A percentile compares a stretch with the other conserved stretches of the same genome.
These are phyloP conservation scores for Bellardia pandia DNA, from an alignment of 2,888 invertebrate species.

Conservation along the genomic window DNA sequence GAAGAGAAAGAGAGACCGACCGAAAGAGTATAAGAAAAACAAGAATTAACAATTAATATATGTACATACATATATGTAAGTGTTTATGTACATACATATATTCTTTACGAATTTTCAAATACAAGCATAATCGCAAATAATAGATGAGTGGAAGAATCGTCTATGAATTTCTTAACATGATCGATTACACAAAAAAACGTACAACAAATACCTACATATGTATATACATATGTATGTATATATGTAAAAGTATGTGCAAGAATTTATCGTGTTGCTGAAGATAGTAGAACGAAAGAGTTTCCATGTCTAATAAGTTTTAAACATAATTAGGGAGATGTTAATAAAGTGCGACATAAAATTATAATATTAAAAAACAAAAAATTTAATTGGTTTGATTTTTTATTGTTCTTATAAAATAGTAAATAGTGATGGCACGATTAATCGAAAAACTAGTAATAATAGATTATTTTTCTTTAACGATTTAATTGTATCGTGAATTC, in stretches of 20 bases:
- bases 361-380: too few species aligned
- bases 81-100: not conserved
- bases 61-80: too few species aligned
- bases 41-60: slow-evolving; percentile 29
- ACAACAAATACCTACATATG: not conserved
- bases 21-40: slow-evolving; percentile 5
- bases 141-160: slow-evolving; percentile 44
- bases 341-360: too few species aligned
- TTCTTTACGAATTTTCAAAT: slow-evolving; percentile 25
- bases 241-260: slow-evolving; percentile 42
- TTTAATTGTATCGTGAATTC: too few species aligned
- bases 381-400: too few species aligned
- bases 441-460: too few species aligned
- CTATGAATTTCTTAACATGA: slow-evolving; percentile 57
- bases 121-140: slow-evolving; percentile 62
- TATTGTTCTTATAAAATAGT: too few species aligned
- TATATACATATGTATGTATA: not conserved
- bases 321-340: too few species aligned
- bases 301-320: not conserved
- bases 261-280: slow-evolving; percentile 30
- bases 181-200: slow-evolving; percentile 45
- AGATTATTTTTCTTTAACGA: too few species aligned
- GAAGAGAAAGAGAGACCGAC: not conserved
- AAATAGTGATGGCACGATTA: too few species aligned
- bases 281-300: not conserved